Conservation (phyloP, 1,140 invertebrate genomes). For the Stegodyphus dumicola region DNA sequence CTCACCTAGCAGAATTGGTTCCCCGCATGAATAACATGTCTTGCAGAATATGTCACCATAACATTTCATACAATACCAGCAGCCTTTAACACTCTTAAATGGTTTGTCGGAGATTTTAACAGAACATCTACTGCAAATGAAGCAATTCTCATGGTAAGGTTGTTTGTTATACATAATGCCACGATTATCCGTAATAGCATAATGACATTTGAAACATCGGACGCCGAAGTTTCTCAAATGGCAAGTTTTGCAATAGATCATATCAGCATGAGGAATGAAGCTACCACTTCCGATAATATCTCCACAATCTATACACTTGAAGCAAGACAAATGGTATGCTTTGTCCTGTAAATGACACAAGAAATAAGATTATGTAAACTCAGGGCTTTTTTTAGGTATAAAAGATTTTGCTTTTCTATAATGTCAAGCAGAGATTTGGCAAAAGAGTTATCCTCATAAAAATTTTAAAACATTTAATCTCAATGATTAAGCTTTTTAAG, state of each 20-base stretch:
- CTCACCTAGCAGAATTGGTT: slow-evolving; percentile 29
- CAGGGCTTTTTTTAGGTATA: no score
- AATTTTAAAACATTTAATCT: no score
- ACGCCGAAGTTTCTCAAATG: slow-evolving; percentile 4
- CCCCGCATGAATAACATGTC: slow-evolving; percentile 20
- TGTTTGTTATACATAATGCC: slow-evolving; percentile 31
- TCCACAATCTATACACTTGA: slow-evolving; percentile 9
- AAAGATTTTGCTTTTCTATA: no score
- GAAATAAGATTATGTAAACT: no score
- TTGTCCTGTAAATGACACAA: not conserved
- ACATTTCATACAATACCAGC: slow-evolving; percentile 14
- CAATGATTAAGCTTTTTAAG: no score
- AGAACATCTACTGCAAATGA: slow-evolving; percentile 12
- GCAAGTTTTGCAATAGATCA: slow-evolving; percentile 13
- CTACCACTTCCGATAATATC: not conserved
- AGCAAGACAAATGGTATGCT: slow-evolving; percentile 18
- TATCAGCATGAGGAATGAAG: slow-evolving; percentile 1
- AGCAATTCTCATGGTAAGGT: slow-evolving; percentile 15
- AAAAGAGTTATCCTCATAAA: no score
- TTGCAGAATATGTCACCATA: slow-evolving; percentile 23
- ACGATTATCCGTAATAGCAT: slow-evolving; percentile 21
- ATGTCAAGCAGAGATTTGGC: no score
- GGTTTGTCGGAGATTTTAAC: not conserved
- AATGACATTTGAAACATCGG: slow-evolving; percentile 1
- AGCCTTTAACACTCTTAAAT: slow-evolving; percentile 9